These are phyloP conservation scores for Sclerurus mexicanus DNA, from an alignment of 2,113 vertebrate species.

Conservation along the genomic window DNA sequence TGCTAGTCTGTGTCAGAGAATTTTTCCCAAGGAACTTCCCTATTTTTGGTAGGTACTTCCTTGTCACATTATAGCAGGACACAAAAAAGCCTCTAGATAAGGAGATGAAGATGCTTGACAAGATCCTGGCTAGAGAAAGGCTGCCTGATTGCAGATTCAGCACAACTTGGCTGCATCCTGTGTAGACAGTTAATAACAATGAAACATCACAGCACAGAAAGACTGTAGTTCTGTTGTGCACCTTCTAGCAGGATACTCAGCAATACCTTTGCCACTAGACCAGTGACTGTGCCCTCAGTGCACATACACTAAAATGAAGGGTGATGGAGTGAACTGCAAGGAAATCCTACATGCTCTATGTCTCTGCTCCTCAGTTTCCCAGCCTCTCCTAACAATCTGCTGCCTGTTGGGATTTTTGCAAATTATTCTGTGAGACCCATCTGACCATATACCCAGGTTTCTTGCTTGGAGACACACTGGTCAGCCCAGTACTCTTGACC, in stretches of 20 bases:
- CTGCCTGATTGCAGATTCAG: background rate
- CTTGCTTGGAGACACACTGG: background rate
- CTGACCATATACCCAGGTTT: background rate
- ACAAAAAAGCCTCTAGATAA: background rate
- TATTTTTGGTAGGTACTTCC: background rate
- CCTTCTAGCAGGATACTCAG: background rate
- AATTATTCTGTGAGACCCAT: background rate
- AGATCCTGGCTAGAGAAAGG: background rate
- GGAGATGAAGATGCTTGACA: background rate
- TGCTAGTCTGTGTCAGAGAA: background rate
- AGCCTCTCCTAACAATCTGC: background rate
- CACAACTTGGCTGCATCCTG: background rate
- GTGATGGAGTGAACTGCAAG: background rate
- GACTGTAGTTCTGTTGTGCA: accelerated
- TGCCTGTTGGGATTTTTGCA: background rate
- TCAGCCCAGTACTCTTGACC: background rate
- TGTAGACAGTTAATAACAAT: background rate
- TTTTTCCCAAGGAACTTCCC: background rate
- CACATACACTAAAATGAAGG: background rate
- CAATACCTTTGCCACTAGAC: background rate
- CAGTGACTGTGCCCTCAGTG: background rate
- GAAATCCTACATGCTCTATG: background rate
- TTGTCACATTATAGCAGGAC: background rate
- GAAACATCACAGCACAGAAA: background rate
- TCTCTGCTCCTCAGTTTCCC: background rate